Evolutionary conservation across 2,113 vertebrate genomes (phyloP), one percentile per base, ranked within the genome.

Genomic region (Labeo rohita): DNA sequence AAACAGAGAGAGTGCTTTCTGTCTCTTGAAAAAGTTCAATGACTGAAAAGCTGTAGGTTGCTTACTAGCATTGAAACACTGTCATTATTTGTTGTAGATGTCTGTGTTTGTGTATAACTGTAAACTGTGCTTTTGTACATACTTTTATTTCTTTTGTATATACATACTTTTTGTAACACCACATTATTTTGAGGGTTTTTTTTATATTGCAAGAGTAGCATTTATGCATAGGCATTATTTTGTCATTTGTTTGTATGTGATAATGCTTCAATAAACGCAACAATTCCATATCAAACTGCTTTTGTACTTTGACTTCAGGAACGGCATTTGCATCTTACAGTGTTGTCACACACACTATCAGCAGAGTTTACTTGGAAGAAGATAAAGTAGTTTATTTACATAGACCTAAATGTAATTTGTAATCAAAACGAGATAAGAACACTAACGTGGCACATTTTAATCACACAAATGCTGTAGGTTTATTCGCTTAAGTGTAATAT

Each of bases 131-230:
- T 80, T 85, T 85, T 86, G 74, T 83, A 80, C 28, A 73, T 70
- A 88, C 47, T 28, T 86, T 84, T 73, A 28, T 85, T 82, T 43
- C 12, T 52, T 66, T 36, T 82, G 49, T 54, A 54, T 15, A 70
- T 70, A 66, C 23, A 50, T 21, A 18, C 34, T 47, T 65, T 82
- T 66, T 68, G n/a, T 36, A 65, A 80, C 11, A 3, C 10, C 11
- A n/a, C 36, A 11, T n/a, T 21, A 18, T 59, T 21, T 18, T 56
- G 0, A 2, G 52, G 6, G 0, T 18, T 11, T 52, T 86, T 74
- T 74, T 8, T 78, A 10, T 56, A 6, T 66, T 16, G 47, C n/a
- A 52, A 18, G 47, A 63, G n/a, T 11, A 28, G 39, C 56, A 7
- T 80, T 65, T 65, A 8, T 34, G 12, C 18, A 18, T 11, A 34